phyloP scores from a whole-genome alignment of 1,140 invertebrate genomes.

The Sycophila sp. region DNA sequence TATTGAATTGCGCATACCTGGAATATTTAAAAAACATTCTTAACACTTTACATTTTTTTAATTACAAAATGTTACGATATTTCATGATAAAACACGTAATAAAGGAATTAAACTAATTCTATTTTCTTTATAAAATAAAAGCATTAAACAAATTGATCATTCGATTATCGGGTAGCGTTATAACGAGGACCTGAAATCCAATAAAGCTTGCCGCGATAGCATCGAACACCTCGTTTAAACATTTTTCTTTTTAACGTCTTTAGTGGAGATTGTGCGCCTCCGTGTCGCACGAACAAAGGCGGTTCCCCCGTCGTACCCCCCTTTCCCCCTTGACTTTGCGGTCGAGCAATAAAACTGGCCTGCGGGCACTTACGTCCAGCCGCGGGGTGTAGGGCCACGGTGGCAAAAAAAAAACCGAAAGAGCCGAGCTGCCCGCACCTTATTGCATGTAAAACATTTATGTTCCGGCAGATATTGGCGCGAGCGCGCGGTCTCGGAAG shows the following conservation, averaged over 20 bases:
- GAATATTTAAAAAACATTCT: neutral
- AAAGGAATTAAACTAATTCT: too few relatives aligned
- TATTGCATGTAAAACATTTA: slow-evolving; percentile 43
- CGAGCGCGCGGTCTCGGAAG: neutral
- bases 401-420: neutral
- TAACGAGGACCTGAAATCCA: too few relatives aligned
- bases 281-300: neutral
- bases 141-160: too few relatives aligned
- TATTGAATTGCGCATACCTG: too few relatives aligned
- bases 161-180: too few relatives aligned
- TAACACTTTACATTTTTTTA: too few relatives aligned
- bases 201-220: too few relatives aligned
- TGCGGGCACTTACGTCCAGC: slow-evolving; percentile 38
- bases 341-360: slow-evolving; percentile 37
- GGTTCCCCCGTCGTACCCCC: neutral
- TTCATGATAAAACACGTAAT: too few relatives aligned
- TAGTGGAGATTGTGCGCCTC: slow-evolving; percentile 7
- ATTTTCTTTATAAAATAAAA: too few relatives aligned
- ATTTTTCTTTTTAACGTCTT: too few relatives aligned
- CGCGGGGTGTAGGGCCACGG: neutral
- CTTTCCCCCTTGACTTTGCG: neutral
- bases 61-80: too few relatives aligned
- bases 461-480: slow-evolving; percentile 21
- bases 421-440: slow-evolving; percentile 6
- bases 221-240: neutral